Base-by-base conservation (phyloP, 2,888 invertebrate species). In the Aphrophora alni region DNA sequence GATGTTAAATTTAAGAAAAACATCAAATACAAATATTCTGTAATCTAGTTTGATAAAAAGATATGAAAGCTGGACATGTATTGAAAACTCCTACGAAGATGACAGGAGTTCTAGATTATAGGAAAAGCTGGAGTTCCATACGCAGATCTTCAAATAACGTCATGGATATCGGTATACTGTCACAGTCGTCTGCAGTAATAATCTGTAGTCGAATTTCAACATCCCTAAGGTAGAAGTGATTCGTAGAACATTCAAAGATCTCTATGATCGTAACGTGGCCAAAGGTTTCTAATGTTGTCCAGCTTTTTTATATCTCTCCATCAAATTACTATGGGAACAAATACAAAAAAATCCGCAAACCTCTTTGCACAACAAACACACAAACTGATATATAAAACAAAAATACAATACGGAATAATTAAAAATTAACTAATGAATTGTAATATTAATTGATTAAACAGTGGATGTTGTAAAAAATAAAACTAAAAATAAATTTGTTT, bases 271-370 rank as follows among this genome's bases (percentile, higher is more conserved):
- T 7, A 59, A n/a, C n/a, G 2, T 21, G 4, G 59, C 59, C 59
- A 14, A 59, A 59, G 59, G 59, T 21, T 59, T 59, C n/a, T 59
- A 59, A 59, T 17, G 12, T 59, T 59, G 59, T 59, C 59, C 59
- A 59, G 59, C 59, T 59, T 59, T 59, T 59, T 59, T 59, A 14
- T 44, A 59, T 59, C 59, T 59, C 59, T 59, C 59, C 59, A 59
- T 59, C 59, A 59, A 59, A 59, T 59, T 21, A 3, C n/a, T n/a
- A n/a, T n/a, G n/a, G n/a, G n/a, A n/a, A 5, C 1, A 59, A 44
- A 17, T 14, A 10, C 8, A 17, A 44, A 10, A 44, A 59, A 59
- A 59, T 21, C 21, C 21, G 59, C 59, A 21, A 59, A 59, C 10
- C 3, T 33, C 8, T 33, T 33, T 33, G 33, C 33, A 33, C 10